Evolutionary conservation across 2,113 vertebrate genomes (phyloP).

Genomic region (Nanger granti): DNA sequence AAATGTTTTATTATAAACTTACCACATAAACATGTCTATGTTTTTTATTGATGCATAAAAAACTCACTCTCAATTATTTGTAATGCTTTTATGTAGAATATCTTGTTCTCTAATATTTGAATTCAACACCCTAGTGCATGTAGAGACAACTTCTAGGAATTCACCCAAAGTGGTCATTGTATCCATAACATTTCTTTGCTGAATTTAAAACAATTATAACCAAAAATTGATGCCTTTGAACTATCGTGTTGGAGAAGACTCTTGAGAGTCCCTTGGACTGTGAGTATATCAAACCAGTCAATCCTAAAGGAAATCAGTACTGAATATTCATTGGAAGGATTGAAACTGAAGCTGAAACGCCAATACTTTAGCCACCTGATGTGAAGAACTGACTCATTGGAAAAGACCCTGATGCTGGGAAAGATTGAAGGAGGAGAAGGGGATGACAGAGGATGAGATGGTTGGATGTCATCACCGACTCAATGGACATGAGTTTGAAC

Average conservation of each 20-base stretch:
- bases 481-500: background rate
- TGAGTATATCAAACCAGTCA: background rate
- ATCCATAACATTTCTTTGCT: background rate
- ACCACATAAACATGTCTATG: background rate
- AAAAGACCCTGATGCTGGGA: background rate
- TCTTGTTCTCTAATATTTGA: background rate
- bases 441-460: background rate
- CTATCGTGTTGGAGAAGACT: background rate
- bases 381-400: background rate
- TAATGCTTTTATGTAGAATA: background rate
- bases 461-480: background rate
- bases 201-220: background rate
- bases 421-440: background rate
- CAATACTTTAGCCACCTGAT: background rate
- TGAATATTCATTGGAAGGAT: background rate
- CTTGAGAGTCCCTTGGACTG: background rate
- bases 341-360: background rate
- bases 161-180: background rate
- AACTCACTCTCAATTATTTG: background rate
- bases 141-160: background rate
- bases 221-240: background rate
- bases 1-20: background rate
- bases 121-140: background rate
- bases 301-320: background rate
- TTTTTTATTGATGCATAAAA: background rate